phyloP scores from a whole-genome alignment of 2,888 invertebrate species.

The Sipunculus nudus region DNA sequence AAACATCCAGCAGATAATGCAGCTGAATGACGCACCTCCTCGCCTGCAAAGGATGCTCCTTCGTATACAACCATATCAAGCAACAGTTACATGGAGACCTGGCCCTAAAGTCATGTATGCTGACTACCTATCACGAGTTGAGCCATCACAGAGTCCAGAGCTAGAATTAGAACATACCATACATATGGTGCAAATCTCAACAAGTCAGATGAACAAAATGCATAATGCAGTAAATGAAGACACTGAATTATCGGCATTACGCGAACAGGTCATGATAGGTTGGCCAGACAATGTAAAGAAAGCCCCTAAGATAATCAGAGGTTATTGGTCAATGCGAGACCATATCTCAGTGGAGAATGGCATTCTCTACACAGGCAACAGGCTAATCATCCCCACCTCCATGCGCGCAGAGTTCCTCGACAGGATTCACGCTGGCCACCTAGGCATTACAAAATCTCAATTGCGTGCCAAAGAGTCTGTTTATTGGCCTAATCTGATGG shows the following conservation, averaged over 20 bases:
- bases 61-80: slow-evolving; percentile 28
- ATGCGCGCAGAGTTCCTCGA: slow-evolving; percentile 11
- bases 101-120: slow-evolving; percentile 29
- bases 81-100: slow-evolving; percentile 18
- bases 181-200: slow-evolving; percentile 1
- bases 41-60: slow-evolving; percentile 32
- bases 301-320: slow-evolving; percentile 8
- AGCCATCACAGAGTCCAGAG: slow-evolving; percentile 6
- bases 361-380: slow-evolving; percentile 26
- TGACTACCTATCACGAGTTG: slow-evolving; percentile 30
- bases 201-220: slow-evolving; percentile 4
- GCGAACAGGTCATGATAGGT: slow-evolving; percentile 11
- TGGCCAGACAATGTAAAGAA: too few species aligned
- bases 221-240: slow-evolving; percentile 3
- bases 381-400: slow-evolving; percentile 13
- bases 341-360: slow-evolving; percentile 23
- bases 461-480: slow-evolving; percentile 16
- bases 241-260: slow-evolving; percentile 14
- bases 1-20: slow-evolving; percentile 20
- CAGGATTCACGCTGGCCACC: slow-evolving; percentile 18
- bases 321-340: slow-evolving; percentile 25
- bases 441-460: slow-evolving; percentile 23
- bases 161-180: slow-evolving; percentile 18
- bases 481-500: slow-evolving; percentile 29
- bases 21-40: slow-evolving; percentile 22